Evolutionary conservation across 1,140 invertebrate genomes (phyloP).

Genomic region (Ceratina australensis): DNA sequence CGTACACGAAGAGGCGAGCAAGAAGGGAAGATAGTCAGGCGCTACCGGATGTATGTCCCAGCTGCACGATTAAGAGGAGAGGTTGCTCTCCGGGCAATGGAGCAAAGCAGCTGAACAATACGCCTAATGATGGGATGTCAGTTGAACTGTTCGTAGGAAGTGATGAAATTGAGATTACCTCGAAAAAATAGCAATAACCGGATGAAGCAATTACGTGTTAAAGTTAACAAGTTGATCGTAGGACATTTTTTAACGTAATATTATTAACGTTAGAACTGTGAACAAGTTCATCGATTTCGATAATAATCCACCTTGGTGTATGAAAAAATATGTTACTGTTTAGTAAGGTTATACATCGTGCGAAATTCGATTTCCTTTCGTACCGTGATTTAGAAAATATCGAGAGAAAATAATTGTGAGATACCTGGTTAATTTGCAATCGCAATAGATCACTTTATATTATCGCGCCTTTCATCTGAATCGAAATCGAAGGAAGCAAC

Average conservation of each 20-base stretch:
- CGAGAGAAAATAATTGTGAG: neutral
- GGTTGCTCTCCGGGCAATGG: neutral
- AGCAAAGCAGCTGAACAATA: conserved; percentile 4
- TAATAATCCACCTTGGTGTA: too few species aligned
- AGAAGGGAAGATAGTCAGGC: conserved; percentile 6
- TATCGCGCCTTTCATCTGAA: neutral
- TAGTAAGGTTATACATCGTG: too few species aligned
- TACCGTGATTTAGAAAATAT: too few species aligned
- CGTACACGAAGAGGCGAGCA: conserved; percentile 21
- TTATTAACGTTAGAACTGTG: neutral
- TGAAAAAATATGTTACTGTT: too few species aligned
- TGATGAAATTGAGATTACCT: neutral
- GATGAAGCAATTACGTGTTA: neutral
- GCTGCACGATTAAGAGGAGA: neutral
- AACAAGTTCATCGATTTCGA: too few species aligned
- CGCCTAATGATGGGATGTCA: neutral
- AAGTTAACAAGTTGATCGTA: neutral
- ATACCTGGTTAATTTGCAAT: neutral
- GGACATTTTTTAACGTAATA: too few species aligned
- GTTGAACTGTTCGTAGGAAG: neutral
- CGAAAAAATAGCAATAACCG: neutral
- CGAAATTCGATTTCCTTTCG: too few species aligned
- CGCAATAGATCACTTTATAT: neutral
- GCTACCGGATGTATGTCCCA: conserved; percentile 32
- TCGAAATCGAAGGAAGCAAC: conserved; percentile 22